Evolutionary conservation across 2,888 invertebrate genomes (phyloP), one percentile per base, ranked within the genome.

Genomic region (Chrysomela aeneicollis): DNA sequence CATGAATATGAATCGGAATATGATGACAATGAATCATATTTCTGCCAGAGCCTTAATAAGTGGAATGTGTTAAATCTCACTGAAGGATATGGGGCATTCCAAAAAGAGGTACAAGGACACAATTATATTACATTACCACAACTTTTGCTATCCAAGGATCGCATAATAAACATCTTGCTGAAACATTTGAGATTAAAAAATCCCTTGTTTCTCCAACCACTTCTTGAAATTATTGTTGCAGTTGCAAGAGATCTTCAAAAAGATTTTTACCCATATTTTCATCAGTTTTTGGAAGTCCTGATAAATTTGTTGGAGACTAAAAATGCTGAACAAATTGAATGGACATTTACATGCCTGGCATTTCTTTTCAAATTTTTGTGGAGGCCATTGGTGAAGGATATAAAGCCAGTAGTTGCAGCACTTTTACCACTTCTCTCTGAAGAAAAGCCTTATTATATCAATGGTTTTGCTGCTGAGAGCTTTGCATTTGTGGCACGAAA

Each of bases 401-500:
- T 96, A 52, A 86, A 88, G 52, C 84, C 86, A 12, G 89, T 95
- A 0, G 88, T 94, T 69, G 87, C 88, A 70, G 85, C 88, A 52
- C 86, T 94, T 8, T 80, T 93, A 35, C 93, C 94, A 0, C 83
- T 97, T 4, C 81, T 97, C 37, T 90, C 91, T 73, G 90, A 90
- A 58, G 84, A 85, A n/a, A 89, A 90, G 75, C 93, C 94, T 21
- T 88, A 89, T 67, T 95, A 96, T 78, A 90, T 98, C 19, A 91
- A 93, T 72, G 92, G 92, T 77, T 98, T 98, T 87, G 96, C 97
- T 3, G 95, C 96, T 0, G 97, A 98, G 83, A 94, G 96, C 82
- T 97, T 98, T 86, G 93, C 97, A 0, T 98, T 95, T 85, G 91
- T 98, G 1, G 92, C 95, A 2, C 86, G 97, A 70, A 95, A 95